Evolutionary conservation across 2,888 invertebrate genomes (phyloP), one percentile per base, ranked within the genome.

Genomic region (Nymphalis urticae): DNA sequence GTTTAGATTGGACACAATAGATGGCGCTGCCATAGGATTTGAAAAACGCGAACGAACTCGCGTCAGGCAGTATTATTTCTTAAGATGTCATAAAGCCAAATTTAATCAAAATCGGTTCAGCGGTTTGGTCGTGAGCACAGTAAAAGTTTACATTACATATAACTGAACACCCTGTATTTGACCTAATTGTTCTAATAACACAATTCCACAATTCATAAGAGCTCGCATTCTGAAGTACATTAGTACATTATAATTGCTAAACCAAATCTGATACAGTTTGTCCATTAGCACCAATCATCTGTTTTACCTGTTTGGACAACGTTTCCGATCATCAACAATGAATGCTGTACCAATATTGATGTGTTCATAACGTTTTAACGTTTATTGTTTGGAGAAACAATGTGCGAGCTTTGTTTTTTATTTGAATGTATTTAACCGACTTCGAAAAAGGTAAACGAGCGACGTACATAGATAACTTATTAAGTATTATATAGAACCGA

Each of bases 251-350:
- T 58, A 61, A 48, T 61, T 61, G 16, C 19, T 60, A 65, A 42
- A 16, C 19, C 48, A 62, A 54, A 62, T 21, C 19, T 62, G 53
- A n/a, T 66, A 66, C 53, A 66, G 66, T 66, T 66, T 61, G 32
- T 54, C 6, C 61, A 66, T 66, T 66, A 62, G 54, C 21, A 54
- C 13, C 17, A 61, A 53, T 66, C 24, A 61, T 42, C 7, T 24
- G 13, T 3, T 42, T 13, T 21, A 9, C 0, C 1, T 62, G 62
- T 50, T 62, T 51, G 51, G n/a, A 42, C 19, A 36, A 8, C n/a
- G 32, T 16, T 56, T 56, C 56, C 58, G 58, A 56, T 56, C 27
- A 56, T 32, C 54, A 17, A 7, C 6, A 13, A 53, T 24, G 51
- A 58, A 58, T 42, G 19, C 58, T 58, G 58, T 19, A 19, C 5